Percentiles rank a stretch among this genome's conserved stretches.
Evolutionary conservation across 2,797 vertebrate genomes (phyloP).

Genomic region (Gallinago stenura): DNA sequence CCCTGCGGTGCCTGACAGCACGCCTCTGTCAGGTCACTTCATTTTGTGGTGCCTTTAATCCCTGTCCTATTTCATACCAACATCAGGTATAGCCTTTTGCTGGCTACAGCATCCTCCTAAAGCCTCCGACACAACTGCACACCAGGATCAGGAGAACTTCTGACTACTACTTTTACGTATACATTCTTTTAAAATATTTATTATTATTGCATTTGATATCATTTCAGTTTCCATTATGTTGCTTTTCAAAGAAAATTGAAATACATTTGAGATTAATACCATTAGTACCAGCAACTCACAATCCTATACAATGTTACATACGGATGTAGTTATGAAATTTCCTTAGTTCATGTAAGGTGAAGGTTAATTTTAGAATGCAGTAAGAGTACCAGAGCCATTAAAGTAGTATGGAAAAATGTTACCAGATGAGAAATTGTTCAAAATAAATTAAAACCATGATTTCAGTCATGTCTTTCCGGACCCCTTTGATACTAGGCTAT

Average conservation of each 20-base stretch:
- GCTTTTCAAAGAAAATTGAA: conserved; percentile 22
- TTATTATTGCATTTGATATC: not conserved
- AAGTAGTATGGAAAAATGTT: conserved; percentile 76
- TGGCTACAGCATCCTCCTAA: not conserved
- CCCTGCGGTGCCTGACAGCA: not conserved
- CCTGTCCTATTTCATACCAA: not conserved
- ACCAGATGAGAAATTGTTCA: conserved; percentile 77
- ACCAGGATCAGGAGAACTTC: not conserved
- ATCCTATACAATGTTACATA: conserved; percentile 17
- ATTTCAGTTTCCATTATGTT: conserved; percentile 37
- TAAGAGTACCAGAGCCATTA: conserved; percentile 72
- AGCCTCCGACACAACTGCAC: not conserved
- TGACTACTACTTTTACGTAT: not conserved
- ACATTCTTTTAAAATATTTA: not conserved
- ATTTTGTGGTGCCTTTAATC: not conserved
- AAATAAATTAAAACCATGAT: conserved; percentile 72
- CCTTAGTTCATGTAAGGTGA: conserved; percentile 74
- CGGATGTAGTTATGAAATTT: conserved; percentile 72
- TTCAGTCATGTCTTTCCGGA: not conserved
- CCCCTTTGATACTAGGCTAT: not conserved
- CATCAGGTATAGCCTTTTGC: not conserved
- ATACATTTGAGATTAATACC: conserved; percentile 20
- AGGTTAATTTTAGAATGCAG: conserved; percentile 77
- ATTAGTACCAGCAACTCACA: not conserved
- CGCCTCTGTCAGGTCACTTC: not conserved